Conservation (phyloP, 2,113 vertebrate genomes). For the Turnix velox region DNA sequence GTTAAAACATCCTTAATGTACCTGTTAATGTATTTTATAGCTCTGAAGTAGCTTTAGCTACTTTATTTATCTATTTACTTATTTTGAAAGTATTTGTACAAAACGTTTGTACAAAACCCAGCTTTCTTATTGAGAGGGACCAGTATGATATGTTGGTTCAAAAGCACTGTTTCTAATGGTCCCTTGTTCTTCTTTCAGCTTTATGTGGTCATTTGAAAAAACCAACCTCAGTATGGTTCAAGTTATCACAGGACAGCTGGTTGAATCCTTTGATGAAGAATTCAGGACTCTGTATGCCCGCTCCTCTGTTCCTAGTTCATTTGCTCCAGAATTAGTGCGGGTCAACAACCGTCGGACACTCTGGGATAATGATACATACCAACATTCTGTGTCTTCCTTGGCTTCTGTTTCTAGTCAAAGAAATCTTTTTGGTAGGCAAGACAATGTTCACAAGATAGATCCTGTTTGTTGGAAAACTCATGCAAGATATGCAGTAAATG, state of each 20-base stretch:
- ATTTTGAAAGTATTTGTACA: neutral
- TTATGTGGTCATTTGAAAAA: conserved; percentile 96
- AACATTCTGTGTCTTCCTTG: conserved; percentile 70
- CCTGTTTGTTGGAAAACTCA: conserved; percentile 77
- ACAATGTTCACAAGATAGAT: conserved; percentile 81
- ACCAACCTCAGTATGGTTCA: conserved; percentile 96
- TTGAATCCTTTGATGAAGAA: conserved; percentile 93
- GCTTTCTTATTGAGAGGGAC: neutral
- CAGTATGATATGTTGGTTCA: neutral
- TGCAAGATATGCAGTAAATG: conserved; percentile 72
- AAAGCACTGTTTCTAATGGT: neutral
- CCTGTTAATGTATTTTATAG: neutral
- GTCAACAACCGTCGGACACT: conserved; percentile 62
- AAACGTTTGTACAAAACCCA: neutral
- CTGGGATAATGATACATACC: conserved; percentile 72
- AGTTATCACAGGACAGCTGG: conserved; percentile 89
- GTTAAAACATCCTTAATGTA: neutral
- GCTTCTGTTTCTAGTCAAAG: conserved; percentile 76
- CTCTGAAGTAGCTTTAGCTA: neutral
- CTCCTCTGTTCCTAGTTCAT: conserved; percentile 79
- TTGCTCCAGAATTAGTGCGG: conserved; percentile 63
- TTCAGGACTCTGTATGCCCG: conserved; percentile 91
- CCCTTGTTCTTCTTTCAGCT: conserved; percentile 75
- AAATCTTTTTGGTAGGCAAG: conserved; percentile 78
- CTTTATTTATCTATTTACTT: neutral